Conservation (phyloP, 2,113 vertebrate species). For the Aleadryas rufinucha region DNA sequence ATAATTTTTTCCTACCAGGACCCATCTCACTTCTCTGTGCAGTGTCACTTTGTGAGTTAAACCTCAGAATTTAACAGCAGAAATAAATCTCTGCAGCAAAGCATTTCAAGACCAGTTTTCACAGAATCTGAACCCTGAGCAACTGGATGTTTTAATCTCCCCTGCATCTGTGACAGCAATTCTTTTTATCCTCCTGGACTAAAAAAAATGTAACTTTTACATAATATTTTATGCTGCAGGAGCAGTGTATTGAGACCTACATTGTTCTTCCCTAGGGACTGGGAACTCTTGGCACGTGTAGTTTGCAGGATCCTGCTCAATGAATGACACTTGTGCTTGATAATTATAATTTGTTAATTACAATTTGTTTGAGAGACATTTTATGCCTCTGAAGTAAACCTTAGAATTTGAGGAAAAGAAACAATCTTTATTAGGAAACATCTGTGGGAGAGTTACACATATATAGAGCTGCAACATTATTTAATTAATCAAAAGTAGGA, state of each 20-base stretch:
- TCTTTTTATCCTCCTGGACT: not conserved
- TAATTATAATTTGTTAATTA: not conserved
- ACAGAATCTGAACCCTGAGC: not conserved
- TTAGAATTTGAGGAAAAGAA: not conserved
- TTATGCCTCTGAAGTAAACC: not conserved
- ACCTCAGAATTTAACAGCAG: not conserved
- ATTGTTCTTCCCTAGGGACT: not conserved
- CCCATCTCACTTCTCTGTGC: not conserved
- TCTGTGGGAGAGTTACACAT: not conserved
- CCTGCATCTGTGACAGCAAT: not conserved
- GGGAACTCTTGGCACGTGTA: not conserved
- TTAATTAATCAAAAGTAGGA: not conserved
- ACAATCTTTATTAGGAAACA: not conserved
- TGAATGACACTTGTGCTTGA: not conserved
- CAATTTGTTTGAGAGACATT: not conserved
- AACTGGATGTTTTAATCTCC: not conserved
- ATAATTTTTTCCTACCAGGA: not conserved
- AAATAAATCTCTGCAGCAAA: not conserved
- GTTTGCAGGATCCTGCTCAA: not conserved
- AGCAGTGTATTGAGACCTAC: not conserved
- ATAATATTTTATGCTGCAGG: not conserved
- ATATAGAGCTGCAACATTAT: not conserved
- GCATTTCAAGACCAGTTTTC: not conserved
- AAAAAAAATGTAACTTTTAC: not conserved
- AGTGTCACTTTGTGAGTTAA: not conserved